Evolutionary conservation across 2,797 vertebrate species (phyloP).

Genomic region (Siniperca scherzeri): DNA sequence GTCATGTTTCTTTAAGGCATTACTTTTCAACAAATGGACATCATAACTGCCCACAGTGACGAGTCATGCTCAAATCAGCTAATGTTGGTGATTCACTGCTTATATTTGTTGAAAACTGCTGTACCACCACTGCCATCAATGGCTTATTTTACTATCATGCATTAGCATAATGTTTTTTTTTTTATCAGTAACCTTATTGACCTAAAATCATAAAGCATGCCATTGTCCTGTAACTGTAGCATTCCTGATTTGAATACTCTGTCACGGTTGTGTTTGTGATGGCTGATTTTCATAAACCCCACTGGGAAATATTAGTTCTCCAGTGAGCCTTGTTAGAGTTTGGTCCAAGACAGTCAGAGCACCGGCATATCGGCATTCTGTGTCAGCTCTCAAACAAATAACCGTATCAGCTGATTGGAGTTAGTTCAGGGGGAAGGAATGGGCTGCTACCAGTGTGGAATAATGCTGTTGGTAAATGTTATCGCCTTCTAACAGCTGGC

Average conservation of each 20-base stretch:
- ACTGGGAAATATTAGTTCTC: not conserved
- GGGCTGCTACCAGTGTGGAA: constrained; percentile 29
- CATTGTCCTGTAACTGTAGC: not conserved
- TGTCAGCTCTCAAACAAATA: constrained; percentile 30
- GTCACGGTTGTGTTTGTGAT: not conserved
- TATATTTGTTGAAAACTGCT: not conserved
- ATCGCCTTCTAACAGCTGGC: constrained; percentile 58
- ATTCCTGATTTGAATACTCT: constrained; percentile 35
- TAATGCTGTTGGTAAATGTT: constrained; percentile 32
- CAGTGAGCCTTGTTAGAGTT: not conserved
- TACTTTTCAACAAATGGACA: not conserved
- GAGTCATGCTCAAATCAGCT: not conserved
- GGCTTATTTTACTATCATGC: not conserved
- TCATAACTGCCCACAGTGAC: not conserved
- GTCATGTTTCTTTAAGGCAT: not conserved
- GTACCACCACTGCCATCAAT: not conserved
- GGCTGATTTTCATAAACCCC: constrained; percentile 38
- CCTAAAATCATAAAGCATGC: constrained; percentile 8
- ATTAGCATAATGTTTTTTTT: not conserved
- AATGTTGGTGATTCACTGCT: not conserved
- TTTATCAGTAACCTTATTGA: constrained; percentile 25
- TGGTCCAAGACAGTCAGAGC: not conserved
- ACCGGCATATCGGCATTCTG: constrained; percentile 15
- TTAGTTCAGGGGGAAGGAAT: constrained; percentile 44
- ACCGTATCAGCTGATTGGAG: constrained; percentile 41